A percentile compares a stretch with the other conserved stretches of the same genome.
phyloP scores from a whole-genome alignment of 2,113 vertebrate genomes.

The Eubucco bourcierii region DNA sequence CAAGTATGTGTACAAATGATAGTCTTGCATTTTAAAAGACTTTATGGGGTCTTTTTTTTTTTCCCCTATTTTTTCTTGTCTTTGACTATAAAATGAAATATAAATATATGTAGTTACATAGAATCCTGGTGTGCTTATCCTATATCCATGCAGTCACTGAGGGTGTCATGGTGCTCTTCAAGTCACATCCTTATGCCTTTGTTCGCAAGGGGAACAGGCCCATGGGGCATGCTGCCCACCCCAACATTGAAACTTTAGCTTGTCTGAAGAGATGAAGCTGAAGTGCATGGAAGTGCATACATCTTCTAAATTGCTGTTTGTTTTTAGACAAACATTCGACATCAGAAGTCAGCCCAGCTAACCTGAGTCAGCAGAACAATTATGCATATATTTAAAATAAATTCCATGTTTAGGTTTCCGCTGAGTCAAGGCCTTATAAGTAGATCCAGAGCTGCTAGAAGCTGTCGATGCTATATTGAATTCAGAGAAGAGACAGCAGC shows the following conservation, averaged over 20 bases:
- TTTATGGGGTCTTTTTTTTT: neutral
- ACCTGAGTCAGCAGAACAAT: constrained; percentile 30
- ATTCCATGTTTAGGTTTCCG: constrained; percentile 12
- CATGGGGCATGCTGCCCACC: neutral
- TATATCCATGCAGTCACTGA: neutral
- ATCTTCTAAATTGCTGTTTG: neutral
- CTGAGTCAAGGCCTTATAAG: neutral
- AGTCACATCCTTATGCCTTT: neutral
- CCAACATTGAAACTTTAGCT: neutral
- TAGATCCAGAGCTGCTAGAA: constrained; percentile 5
- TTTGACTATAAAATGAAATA: neutral
- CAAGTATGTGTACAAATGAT: neutral
- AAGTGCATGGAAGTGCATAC: neutral
- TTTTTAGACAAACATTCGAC: constrained; percentile 3
- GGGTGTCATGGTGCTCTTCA: neutral
- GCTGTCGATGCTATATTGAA: neutral
- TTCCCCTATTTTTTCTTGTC: neutral
- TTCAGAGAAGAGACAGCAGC: constrained; percentile 15
- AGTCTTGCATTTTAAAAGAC: neutral
- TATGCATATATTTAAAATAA: neutral
- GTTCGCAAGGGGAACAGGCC: neutral
- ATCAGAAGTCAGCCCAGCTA: constrained; percentile 10
- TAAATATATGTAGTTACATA: neutral
- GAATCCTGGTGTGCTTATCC: neutral
- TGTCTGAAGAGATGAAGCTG: neutral